Conservation (phyloP, 1,140 invertebrate species). For the Drepana arcuata region DNA sequence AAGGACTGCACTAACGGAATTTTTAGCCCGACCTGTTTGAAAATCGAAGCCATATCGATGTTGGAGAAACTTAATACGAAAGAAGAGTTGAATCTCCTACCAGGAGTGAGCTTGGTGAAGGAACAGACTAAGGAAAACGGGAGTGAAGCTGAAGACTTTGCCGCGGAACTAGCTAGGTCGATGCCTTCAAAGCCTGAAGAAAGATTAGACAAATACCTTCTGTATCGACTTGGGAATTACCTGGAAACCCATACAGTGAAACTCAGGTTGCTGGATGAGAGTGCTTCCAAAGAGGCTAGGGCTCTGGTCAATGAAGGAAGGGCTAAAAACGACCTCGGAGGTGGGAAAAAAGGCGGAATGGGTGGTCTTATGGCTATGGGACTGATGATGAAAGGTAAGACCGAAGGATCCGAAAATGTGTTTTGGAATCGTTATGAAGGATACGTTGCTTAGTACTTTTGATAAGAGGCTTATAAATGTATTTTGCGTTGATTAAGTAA, state of each 20-base stretch:
- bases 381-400: conserved; percentile 77
- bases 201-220: conserved; percentile 81
- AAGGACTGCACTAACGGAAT: conserved; percentile 77
- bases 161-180: conserved; percentile 79
- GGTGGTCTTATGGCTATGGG: conserved; percentile 74
- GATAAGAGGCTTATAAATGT: too few relatives aligned
- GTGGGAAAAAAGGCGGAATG: conserved; percentile 63
- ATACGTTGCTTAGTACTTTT: too few relatives aligned
- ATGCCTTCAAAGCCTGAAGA: conserved; percentile 84
- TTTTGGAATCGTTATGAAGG: too few relatives aligned
- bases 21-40: conserved; percentile 83
- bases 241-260: conserved; percentile 81
- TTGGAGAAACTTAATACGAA: conserved; percentile 80
- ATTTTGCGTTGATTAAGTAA: too few relatives aligned
- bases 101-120: conserved; percentile 80
- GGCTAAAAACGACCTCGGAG: conserved; percentile 58
- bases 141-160: conserved; percentile 76
- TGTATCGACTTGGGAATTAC: conserved; percentile 80
- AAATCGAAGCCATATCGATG: conserved; percentile 84
- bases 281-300: conserved; percentile 73
- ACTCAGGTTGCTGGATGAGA: conserved; percentile 79
- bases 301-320: conserved; percentile 55
- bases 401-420: not conserved
- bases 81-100: conserved; percentile 76
- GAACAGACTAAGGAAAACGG: conserved; percentile 74